Evolutionary conservation across 1,140 invertebrate genomes (phyloP).

Genomic region (Heliconius eleuchia): DNA sequence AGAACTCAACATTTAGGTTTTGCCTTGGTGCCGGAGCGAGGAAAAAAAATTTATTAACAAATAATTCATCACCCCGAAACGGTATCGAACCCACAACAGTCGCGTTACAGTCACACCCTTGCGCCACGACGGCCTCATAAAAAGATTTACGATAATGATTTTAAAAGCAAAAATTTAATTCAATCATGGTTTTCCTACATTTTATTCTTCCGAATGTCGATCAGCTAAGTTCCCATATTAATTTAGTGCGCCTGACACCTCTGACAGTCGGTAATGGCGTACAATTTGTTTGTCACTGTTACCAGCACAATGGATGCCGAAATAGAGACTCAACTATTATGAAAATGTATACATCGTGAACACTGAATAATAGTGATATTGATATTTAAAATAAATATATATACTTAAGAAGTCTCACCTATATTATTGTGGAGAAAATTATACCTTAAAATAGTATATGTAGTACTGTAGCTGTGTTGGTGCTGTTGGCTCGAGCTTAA

Average conservation of each 20-base stretch:
- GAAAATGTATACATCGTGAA: constrained; percentile 18
- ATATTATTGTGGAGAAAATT: no score
- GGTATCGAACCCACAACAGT: no score
- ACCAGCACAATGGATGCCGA: constrained; percentile 42
- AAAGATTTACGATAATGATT: neutral
- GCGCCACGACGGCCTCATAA: no score
- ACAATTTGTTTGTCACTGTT: constrained; percentile 60
- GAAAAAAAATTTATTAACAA: no score
- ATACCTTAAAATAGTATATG: neutral
- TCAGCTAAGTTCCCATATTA: constrained; percentile 73
- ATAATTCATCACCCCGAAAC: no score
- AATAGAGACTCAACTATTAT: constrained; percentile 36
- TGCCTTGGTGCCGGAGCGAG: no score
- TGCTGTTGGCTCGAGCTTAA: no score
- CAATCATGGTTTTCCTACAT: constrained; percentile 38
- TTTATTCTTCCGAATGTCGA: constrained; percentile 57
- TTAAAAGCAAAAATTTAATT: neutral
- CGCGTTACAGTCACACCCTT: no score
- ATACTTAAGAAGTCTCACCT: no score
- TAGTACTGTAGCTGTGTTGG: no score
- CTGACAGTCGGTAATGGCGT: constrained; percentile 66
- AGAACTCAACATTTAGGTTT: no score
- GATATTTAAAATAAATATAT: neutral
- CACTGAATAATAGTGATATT: constrained; percentile 13
- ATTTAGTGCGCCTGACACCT: constrained; percentile 60